A percentile compares a stretch with the other conserved stretches of the same genome.
Conservation (phyloP, 2,888 invertebrate species). For the Agonum fuliginosum region DNA sequence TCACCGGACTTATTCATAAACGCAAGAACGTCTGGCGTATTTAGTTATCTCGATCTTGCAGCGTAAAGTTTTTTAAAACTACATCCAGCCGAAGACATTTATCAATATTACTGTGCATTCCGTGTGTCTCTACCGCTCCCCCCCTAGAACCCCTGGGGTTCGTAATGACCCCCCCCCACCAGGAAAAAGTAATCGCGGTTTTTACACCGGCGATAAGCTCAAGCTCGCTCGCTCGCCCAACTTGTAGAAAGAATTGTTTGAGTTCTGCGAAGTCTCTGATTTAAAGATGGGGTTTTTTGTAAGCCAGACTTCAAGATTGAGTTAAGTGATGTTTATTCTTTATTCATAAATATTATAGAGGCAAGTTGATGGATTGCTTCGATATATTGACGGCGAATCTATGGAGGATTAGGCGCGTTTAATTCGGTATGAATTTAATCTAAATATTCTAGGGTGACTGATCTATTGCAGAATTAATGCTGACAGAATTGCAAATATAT, state of each 20-base stretch:
- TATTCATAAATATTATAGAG: slow-evolving; percentile 25
- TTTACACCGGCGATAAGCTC: slow-evolving; percentile 54
- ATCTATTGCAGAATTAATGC: too few species aligned
- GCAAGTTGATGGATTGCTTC: slow-evolving; percentile 16
- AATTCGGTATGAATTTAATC: slow-evolving; percentile 7
- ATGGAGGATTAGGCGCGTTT: background rate
- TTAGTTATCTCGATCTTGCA: slow-evolving; percentile 57
- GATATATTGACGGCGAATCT: background rate
- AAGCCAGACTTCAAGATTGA: background rate
- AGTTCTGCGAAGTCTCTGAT: slow-evolving; percentile 52
- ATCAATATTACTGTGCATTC: slow-evolving; percentile 60
- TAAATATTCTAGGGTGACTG: too few species aligned
- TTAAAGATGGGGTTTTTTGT: slow-evolving; percentile 49
- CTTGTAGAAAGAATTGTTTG: slow-evolving; percentile 54
- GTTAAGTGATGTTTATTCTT: slow-evolving; percentile 16
- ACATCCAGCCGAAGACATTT: slow-evolving; percentile 59
- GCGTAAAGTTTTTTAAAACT: slow-evolving; percentile 59
- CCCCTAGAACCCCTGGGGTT: slow-evolving; percentile 31
- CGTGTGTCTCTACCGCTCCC: slow-evolving; percentile 26
- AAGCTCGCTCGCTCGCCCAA: too few species aligned
- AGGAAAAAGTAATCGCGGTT: slow-evolving; percentile 55
- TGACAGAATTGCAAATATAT: too few species aligned
- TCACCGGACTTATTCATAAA: slow-evolving; percentile 55
- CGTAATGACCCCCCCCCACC: slow-evolving; percentile 53
- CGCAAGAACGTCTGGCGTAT: slow-evolving; percentile 52